Percentiles rank a stretch among this genome's conserved stretches.
phyloP scores from a whole-genome alignment of 2,113 vertebrate genomes.

The Chionis minor region DNA sequence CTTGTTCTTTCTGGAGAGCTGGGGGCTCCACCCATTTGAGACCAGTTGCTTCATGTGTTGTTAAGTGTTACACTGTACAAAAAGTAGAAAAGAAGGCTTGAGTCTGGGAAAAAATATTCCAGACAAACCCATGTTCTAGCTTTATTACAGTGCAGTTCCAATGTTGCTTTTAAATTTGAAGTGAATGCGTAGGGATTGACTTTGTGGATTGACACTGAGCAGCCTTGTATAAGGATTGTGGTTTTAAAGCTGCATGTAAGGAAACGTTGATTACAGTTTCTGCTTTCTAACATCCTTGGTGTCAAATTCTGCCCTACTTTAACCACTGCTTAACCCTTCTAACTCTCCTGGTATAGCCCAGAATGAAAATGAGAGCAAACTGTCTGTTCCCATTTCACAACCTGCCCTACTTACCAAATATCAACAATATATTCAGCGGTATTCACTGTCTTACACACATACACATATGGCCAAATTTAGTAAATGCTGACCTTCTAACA shows the following conservation, averaged over 20 bases:
- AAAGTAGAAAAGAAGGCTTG: not conserved
- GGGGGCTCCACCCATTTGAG: not conserved
- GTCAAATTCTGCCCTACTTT: conserved; percentile 21
- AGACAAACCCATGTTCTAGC: not conserved
- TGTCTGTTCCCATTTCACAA: conserved; percentile 12
- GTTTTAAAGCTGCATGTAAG: not conserved
- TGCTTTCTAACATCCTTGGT: not conserved
- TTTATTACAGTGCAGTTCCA: not conserved
- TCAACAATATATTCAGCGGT: not conserved
- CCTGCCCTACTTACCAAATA: conserved; percentile 7
- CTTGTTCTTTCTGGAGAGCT: not conserved
- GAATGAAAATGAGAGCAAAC: conserved; percentile 8
- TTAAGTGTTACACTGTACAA: rapidly evolving
- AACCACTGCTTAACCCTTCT: not conserved
- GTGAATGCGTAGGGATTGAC: not conserved
- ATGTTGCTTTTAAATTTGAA: not conserved
- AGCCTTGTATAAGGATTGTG: not conserved
- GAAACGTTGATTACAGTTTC: conserved; percentile 17
- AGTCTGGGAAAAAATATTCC: not conserved
- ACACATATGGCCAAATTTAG: not conserved
- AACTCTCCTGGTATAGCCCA: not conserved
- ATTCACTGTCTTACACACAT: not conserved
- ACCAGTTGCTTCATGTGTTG: not conserved
- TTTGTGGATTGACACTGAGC: not conserved
- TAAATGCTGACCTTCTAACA: not conserved